These are phyloP conservation scores for Holothuria scabra DNA, from an alignment of 53 echinoderm and acorn worm genomes.

Conservation along the genomic window DNA sequence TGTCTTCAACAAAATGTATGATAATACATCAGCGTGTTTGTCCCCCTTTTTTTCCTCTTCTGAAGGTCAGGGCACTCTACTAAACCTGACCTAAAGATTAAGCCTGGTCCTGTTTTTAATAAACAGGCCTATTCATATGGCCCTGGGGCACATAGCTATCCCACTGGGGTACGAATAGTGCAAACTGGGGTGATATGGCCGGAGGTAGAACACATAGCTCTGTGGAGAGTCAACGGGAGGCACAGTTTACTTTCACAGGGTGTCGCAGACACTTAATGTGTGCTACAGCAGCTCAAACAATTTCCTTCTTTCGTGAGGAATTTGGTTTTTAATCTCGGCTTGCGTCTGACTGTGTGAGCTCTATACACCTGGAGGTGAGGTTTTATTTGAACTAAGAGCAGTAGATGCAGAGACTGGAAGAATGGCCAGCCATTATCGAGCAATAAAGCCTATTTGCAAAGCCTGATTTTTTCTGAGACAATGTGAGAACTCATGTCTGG, in stretches of 20 bases:
- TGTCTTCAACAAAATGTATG: too few relatives aligned
- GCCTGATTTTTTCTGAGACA: not conserved
- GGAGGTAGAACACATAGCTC: conserved; percentile 13
- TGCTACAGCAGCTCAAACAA: conserved; percentile 4
- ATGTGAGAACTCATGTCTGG: too few relatives aligned
- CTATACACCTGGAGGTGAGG: conserved; percentile 21
- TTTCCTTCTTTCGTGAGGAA: not conserved
- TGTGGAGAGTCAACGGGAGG: conserved; percentile 25
- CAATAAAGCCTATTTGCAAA: conserved; percentile 37
- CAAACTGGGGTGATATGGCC: conserved; percentile 47
- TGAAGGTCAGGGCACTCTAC: conserved; percentile 50
- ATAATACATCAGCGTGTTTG: conserved; percentile 8
- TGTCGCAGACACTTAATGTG: conserved; percentile 3
- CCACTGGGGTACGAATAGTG: conserved; percentile 56
- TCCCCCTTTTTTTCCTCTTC: conserved; percentile 29
- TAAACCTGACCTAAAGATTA: conserved; percentile 51
- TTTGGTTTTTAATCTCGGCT: not conserved
- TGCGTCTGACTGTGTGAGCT: not conserved
- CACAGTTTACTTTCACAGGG: conserved; percentile 34
- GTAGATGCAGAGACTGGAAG: too few relatives aligned
- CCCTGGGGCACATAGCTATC: conserved; percentile 52
- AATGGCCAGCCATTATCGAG: not conserved
- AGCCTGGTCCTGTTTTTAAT: conserved; percentile 43
- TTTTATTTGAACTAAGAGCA: too few relatives aligned
- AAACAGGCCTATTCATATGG: conserved; percentile 45